Conservation (phyloP, 1,140 invertebrate species). For the Drosophila quadrilineata region DNA sequence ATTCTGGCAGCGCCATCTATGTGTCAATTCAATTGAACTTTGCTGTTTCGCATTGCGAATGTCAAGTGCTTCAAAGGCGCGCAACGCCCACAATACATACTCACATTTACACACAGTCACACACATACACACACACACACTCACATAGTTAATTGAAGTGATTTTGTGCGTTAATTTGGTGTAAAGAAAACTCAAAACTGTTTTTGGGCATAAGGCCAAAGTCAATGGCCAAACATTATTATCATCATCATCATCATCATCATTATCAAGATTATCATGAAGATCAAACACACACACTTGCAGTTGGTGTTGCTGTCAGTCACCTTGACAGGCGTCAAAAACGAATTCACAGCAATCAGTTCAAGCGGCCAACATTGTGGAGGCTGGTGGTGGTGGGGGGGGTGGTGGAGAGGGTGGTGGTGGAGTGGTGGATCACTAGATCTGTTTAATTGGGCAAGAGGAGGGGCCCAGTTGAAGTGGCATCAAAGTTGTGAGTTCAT, state of each 20-base stretch:
- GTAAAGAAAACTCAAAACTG: conserved; percentile 41
- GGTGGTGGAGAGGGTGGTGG: too few relatives aligned
- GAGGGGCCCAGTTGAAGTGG: too few relatives aligned
- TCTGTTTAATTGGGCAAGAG: too few relatives aligned
- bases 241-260: conserved; percentile 23
- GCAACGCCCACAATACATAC: background rate
- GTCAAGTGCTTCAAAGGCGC: conserved; percentile 29
- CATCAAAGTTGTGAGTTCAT: conserved; percentile 46
- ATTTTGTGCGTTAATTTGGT: conserved; percentile 72
- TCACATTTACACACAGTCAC: background rate
- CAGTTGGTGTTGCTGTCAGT: conserved; percentile 46
- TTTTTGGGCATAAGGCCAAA: conserved; percentile 18
- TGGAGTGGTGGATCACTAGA: too few relatives aligned
- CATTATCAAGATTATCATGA: background rate
- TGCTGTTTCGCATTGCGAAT: conserved; percentile 15
- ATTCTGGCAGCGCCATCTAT: too few relatives aligned
- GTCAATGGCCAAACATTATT: conserved; percentile 29
- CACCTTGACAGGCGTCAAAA: conserved; percentile 50
- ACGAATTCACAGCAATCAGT: conserved; percentile 26
- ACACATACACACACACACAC: conserved; percentile 4
- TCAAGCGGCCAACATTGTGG: conserved; percentile 11
- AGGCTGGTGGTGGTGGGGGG: too few relatives aligned
- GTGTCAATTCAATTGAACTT: too few relatives aligned
- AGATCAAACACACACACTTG: too few relatives aligned
- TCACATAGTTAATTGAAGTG: conserved; percentile 58